A percentile compares a stretch with the other conserved stretches of the same genome.
These are phyloP conservation scores for Drosophila yakuba DNA, from an alignment of 1,140 invertebrate species.

Conservation along the genomic window DNA sequence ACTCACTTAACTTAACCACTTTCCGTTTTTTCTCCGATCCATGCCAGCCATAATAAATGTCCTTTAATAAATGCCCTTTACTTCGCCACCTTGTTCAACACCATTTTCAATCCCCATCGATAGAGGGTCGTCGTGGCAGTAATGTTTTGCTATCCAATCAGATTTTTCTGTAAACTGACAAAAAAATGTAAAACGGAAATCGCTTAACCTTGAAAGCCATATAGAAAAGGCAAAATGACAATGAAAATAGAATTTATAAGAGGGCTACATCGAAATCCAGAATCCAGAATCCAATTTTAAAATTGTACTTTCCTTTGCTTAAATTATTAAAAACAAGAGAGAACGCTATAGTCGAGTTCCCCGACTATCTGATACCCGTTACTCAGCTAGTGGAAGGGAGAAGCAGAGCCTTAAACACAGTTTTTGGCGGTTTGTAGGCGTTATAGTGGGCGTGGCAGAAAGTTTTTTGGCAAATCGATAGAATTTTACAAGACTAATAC, in stretches of 20 bases:
- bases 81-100: conserved; percentile 12
- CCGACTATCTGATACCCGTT: too few species aligned
- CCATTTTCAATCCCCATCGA: conserved; percentile 23
- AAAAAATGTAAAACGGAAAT: conserved; percentile 27
- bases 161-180: conserved; percentile 38
- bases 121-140: conserved; percentile 36
- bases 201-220: conserved; percentile 65
- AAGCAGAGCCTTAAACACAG: too few species aligned
- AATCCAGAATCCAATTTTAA: too few species aligned
- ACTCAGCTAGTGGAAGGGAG: too few species aligned
- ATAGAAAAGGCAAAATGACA: not conserved
- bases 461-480: too few species aligned
- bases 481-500: too few species aligned
- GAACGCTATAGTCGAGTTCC: too few species aligned
- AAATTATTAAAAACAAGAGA: too few species aligned
- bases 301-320: too few species aligned
- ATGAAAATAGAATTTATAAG: conserved; percentile 4
- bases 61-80: conserved; percentile 26
- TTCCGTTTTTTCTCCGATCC: not conserved
- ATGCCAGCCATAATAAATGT: not conserved
- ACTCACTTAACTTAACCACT: conserved; percentile 4
- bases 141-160: conserved; percentile 47
- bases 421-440: too few species aligned
- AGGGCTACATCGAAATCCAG: not conserved
- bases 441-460: too few species aligned